Base-by-base conservation (phyloP, 2,113 vertebrate species). In the Saccopteryx leptura region DNA sequence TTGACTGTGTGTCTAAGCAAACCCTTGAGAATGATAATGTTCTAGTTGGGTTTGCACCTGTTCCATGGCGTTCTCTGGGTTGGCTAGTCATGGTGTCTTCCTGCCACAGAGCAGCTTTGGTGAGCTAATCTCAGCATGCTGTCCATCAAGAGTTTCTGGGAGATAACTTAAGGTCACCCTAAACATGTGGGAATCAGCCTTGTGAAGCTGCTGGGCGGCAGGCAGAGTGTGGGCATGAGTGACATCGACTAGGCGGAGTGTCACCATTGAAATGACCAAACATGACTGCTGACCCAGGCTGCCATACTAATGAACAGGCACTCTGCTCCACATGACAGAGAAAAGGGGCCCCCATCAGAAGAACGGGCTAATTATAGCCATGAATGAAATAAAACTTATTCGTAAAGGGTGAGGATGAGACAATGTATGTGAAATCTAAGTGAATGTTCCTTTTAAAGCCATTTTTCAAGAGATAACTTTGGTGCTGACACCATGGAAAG, bases 401-500 rank as follows among this genome's bases (percentile, higher is more conserved):
- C 19, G 17, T 23, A 68, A 82, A 83, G 68, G 83, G 8, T 0
- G 19, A 94, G 75, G 63, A 33, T 61, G 74, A 93, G 85, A 69
- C n/a, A 83, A 58, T 61, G 58, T 93, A 96, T 95, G 96, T 2
- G 1, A 90, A 87, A 92, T 88, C 91, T 78, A 88, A 82, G 90
- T 2, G 3, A 66, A 33, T 92, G 76, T 84, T 95, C 91, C 91
- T 96, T 98, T 98, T 96, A 96, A 98, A 98, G 96, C 65, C 93
- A 97, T 97, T 97, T 98, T 98, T 95, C 91, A 97, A 95, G 95
- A 97, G 86, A 97, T 96, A 98, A 96, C 86, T 82, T 94, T 75
- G 79, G 87, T 97, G 97, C 95, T 98, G 98, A 98, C 98, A 98
- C 24, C 52, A 91, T 97, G 97, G 97, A 98, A 98, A 98, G 97